Conservation (phyloP, 2,797 vertebrate genomes). For the Danio jaintianensis region DNA sequence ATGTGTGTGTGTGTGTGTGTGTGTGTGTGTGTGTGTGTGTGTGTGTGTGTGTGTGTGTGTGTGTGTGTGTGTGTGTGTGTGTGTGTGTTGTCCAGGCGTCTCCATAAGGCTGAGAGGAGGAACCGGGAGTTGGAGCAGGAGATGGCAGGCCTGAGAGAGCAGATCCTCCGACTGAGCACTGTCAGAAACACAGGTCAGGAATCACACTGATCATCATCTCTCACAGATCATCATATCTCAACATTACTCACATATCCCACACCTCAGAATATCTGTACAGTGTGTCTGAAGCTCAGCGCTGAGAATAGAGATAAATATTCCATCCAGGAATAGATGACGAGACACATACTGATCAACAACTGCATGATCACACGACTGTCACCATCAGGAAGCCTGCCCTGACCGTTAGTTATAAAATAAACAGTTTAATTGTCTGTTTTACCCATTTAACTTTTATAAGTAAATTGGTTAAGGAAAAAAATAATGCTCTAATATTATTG, state of each 20-base stretch:
- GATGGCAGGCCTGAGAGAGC: slow-evolving; percentile 72
- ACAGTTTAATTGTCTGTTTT: no score
- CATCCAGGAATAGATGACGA: slow-evolving; percentile 63
- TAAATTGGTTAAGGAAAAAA: no score
- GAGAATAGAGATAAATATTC: slow-evolving; percentile 65
- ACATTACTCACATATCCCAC: no score
- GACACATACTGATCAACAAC: background rate
- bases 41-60: background rate
- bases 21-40: background rate
- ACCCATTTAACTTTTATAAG: no score
- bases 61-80: background rate
- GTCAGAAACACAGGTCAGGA: slow-evolving; percentile 74
- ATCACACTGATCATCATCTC: background rate
- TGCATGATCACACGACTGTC: background rate
- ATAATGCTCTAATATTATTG: no score
- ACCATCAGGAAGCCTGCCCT: no score
- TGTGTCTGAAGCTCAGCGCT: slow-evolving; percentile 57
- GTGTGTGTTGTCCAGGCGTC: slow-evolving; percentile 70
- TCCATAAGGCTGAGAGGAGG: slow-evolving; percentile 75
- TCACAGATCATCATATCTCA: background rate
- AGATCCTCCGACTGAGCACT: slow-evolving; percentile 71
- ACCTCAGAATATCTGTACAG: background rate
- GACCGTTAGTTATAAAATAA: no score
- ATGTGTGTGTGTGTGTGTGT: background rate
- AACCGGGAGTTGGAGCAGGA: slow-evolving; percentile 80